Base-by-base conservation (phyloP, 1,140 invertebrate genomes). In the Periplaneta americana region DNA sequence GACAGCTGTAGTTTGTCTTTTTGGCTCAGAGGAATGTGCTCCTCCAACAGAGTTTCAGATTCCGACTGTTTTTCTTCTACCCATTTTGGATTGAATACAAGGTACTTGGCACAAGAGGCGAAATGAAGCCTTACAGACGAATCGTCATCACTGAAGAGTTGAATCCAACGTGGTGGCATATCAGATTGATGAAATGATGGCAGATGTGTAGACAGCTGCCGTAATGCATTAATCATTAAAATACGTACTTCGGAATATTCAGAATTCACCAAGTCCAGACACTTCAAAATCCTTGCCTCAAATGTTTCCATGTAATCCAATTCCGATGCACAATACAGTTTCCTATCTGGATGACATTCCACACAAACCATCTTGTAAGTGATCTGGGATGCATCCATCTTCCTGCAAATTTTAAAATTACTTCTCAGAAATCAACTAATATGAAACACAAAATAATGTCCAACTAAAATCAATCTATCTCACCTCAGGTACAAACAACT, bases 11-110 rank as follows among this genome's bases (percentile, higher is more conserved):
- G 34, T 31, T 48, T 35, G 39, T 80, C 79, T 31, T 37, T 33
- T 15, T 80, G 79, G 22, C 48, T 80, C 28, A 80, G 39, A 36
- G 79, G 79, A 32, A 66, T 57, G 34, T 37, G 48, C 18, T 66
- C 48, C 2, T 80, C 37, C 22, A 34, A 10, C 33, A 39, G 22
- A 11, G 34, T n/a, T 11, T 80, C 37, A 10, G 79, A 74, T 6
- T 37, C 39, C 8, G 33, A 34, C 37, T 80, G 34, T 34, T 80
- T 80, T 11, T 35, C 79, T 22, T 34, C 22, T 5, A 80, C 13
- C 79, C 79, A 80, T n/a, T 48, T 31, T 10, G 36, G 34, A 36
- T 80, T 48, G 34, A 80, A 80, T 2, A 80, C 79, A n/a, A 80
- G 39, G 22, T 32, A 80, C 18, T 57, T 35, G 28, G 34, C 79